Evolutionary conservation across 2,113 vertebrate species (phyloP).

Genomic region (Apaloderma vittatum): DNA sequence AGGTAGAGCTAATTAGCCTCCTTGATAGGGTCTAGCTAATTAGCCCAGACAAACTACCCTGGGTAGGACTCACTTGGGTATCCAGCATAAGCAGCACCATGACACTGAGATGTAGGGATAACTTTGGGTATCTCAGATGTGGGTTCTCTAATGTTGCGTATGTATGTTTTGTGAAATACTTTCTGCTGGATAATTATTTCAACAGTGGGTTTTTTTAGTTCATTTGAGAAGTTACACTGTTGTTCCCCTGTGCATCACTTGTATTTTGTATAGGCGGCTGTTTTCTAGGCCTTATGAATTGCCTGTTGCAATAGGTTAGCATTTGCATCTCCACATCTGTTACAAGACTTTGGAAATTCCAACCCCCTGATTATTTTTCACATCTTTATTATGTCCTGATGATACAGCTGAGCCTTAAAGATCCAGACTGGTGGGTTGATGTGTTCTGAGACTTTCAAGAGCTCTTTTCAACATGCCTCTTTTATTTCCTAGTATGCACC

Average conservation of each 20-base stretch:
- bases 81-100: background rate
- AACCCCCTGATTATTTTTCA: background rate
- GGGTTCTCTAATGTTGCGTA: background rate
- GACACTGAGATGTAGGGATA: background rate
- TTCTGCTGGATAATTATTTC: background rate
- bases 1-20: background rate
- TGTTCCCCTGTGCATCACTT: background rate
- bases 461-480: constrained; percentile 30
- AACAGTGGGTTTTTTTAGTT: background rate
- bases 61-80: background rate
- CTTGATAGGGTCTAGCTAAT: no score
- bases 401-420: background rate
- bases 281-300: background rate
- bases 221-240: background rate
- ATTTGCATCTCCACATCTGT: background rate
- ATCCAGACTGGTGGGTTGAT: background rate
- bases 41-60: background rate
- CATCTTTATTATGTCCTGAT: background rate
- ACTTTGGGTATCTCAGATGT: background rate
- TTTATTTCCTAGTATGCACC: constrained; percentile 89
- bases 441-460: background rate
- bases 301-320: background rate
- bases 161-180: background rate
- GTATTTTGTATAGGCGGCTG: background rate
- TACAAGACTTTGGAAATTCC: background rate